phyloP scores from a whole-genome alignment of 2,113 vertebrate genomes.

The Euleptes europaea region DNA sequence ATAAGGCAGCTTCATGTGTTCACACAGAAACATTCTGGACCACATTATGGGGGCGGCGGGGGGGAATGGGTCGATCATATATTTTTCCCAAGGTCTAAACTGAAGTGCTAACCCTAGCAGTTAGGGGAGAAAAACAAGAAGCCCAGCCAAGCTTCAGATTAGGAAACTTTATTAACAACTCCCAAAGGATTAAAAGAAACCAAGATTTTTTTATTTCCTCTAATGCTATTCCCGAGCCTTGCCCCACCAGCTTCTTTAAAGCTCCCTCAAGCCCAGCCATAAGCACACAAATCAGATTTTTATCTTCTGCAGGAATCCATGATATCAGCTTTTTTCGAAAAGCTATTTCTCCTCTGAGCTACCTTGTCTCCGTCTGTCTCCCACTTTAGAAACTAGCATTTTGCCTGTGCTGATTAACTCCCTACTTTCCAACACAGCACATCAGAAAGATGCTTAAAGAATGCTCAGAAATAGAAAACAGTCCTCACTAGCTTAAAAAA shows the following conservation, averaged over 20 bases:
- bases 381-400: background rate
- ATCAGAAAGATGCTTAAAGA: background rate
- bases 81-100: background rate
- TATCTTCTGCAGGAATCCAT: background rate
- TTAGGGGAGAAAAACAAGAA: background rate
- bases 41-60: background rate
- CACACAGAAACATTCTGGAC: too few species aligned
- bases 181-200: constrained; percentile 1
- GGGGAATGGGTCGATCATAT: background rate
- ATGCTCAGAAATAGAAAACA: background rate
- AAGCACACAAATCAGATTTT: background rate
- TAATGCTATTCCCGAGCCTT: background rate
- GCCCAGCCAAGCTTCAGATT: background rate
- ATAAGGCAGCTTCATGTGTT: too few species aligned
- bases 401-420: background rate
- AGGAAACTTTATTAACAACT: background rate
- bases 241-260: background rate
- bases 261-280: background rate
- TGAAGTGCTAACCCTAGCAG: background rate
- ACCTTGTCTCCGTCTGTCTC: background rate
- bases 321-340: constrained; percentile 4
- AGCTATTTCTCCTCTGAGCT: constrained; percentile 7
- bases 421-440: background rate
- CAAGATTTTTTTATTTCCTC: background rate
- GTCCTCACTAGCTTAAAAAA: background rate